phyloP scores from a whole-genome alignment of 2,797 vertebrate species.

The Gymnothorax reevesii region DNA sequence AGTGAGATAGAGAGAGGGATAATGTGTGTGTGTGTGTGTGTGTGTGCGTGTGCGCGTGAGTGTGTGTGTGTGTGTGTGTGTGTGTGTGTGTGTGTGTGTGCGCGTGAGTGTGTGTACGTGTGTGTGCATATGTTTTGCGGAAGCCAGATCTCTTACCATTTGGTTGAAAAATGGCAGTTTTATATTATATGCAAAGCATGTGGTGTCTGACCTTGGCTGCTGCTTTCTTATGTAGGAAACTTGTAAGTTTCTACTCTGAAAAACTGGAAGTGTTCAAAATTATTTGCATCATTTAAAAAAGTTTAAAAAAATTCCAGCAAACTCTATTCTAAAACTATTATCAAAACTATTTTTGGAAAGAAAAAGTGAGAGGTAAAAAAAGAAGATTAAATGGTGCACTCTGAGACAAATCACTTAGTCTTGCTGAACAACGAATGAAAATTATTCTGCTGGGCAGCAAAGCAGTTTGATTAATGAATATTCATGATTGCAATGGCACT shows the following conservation, averaged over 20 bases:
- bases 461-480: not conserved
- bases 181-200: not conserved
- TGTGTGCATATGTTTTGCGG: conserved; percentile 15
- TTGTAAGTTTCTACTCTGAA: not conserved
- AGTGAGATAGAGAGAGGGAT: too few relatives aligned
- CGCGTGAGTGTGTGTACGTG: not conserved
- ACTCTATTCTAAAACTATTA: too few relatives aligned
- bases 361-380: not conserved
- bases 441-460: too few relatives aligned
- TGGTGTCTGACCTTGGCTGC: not conserved
- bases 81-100: conserved; percentile 15
- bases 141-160: not conserved
- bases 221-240: not conserved
- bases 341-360: not conserved
- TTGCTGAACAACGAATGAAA: too few relatives aligned
- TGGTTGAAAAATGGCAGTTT: not conserved
- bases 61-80: conserved; percentile 5
- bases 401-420: too few relatives aligned
- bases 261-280: not conserved
- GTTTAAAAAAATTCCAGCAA: too few relatives aligned
- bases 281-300: not conserved
- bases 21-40: too few relatives aligned
- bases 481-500: not conserved
- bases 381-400: too few relatives aligned
- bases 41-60: not conserved